Conservation (phyloP, 2,888 invertebrate genomes). For the Spisula subtruncata region DNA sequence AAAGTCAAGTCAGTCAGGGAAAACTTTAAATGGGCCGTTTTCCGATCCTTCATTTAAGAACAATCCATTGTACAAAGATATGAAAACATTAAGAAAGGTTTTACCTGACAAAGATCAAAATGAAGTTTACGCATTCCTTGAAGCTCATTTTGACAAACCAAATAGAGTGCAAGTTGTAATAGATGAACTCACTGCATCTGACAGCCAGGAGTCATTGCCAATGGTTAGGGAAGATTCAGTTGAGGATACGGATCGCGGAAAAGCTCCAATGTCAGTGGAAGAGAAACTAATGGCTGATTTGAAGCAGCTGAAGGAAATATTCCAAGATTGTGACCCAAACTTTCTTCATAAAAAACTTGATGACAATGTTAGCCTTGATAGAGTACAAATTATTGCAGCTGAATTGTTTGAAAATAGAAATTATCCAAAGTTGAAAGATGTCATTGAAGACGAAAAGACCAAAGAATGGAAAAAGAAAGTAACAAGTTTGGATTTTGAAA, state of each 20-base stretch:
- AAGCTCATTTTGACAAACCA: slow-evolving; percentile 82
- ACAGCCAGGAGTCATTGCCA: slow-evolving; percentile 68
- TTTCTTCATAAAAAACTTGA: slow-evolving; percentile 81
- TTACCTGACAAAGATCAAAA: slow-evolving; percentile 82
- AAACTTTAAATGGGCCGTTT: slow-evolving; percentile 49
- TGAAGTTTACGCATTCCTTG: slow-evolving; percentile 85
- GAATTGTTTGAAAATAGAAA: slow-evolving; percentile 80
- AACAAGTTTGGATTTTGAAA: slow-evolving; percentile 74
- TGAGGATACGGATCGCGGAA: slow-evolving; percentile 62
- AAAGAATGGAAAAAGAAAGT: slow-evolving; percentile 70
- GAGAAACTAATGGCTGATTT: slow-evolving; percentile 77
- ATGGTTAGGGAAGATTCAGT: slow-evolving; percentile 45
- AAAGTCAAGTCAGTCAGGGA: background rate
- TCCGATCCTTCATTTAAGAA: slow-evolving; percentile 74
- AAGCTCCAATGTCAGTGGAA: slow-evolving; percentile 59
- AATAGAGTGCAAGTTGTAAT: slow-evolving; percentile 83
- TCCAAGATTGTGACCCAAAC: slow-evolving; percentile 85
- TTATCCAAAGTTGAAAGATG: slow-evolving; percentile 82
- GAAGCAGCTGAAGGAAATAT: slow-evolving; percentile 79
- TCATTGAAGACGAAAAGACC: slow-evolving; percentile 74
- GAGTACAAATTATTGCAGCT: slow-evolving; percentile 78
- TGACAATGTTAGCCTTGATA: slow-evolving; percentile 70
- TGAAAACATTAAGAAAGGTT: slow-evolving; percentile 79
- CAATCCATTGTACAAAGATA: slow-evolving; percentile 83
- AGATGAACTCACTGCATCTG: slow-evolving; percentile 77